Evolutionary conservation across 2,888 invertebrate species (phyloP), one percentile per base, ranked within the genome.

Genomic region (Lycocerus yunnanus): DNA sequence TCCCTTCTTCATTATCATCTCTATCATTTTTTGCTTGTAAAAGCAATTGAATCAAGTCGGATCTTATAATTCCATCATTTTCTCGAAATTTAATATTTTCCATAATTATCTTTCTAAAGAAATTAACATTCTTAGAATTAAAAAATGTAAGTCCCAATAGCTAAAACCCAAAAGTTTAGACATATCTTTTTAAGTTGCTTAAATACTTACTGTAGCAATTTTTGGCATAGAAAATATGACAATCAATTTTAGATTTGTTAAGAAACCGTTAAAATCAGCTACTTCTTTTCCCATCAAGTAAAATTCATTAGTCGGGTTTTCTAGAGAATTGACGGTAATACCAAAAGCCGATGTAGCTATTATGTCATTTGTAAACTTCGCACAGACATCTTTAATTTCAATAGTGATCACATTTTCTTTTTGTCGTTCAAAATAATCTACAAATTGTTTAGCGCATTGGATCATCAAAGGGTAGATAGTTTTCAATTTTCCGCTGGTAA

Each of bases 331-430:
- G 0, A 90, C 87, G 75, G 88, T 86, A 1, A 89, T 78, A 0
- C 89, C 89, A 71, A 89, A 89, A 2, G 88, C 89, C 59, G 87
- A 86, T 0, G 88, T 85, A 0, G 88, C 89, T 67, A 89, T 89
- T 8, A 89, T 88, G 78, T 89, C 89, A 72, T 87, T 89, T 0
- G 88, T 83, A 74, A 85, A 89, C n/a, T 88, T 84, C 0, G 87
- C 85, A 2, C 87, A 87, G 1, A 87, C 78, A 66, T 90, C 89
- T 77, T 87, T 89, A 72, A 86, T 81, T 60, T 89, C 89, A 0
- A 89, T 78, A 11, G 85, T 85, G 0, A 83, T 70, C 0, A 81
- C 71, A 10, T 82, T 74, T 16, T 84, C 73, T 2, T 81, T 76
- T 73, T 82, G 74, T 6, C 81, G 77, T 27, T 72, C 15, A 66